Evolutionary conservation across 2,888 invertebrate species (phyloP), one percentile per base, ranked within the genome.

Genomic region (Eupithecia tripunctaria): DNA sequence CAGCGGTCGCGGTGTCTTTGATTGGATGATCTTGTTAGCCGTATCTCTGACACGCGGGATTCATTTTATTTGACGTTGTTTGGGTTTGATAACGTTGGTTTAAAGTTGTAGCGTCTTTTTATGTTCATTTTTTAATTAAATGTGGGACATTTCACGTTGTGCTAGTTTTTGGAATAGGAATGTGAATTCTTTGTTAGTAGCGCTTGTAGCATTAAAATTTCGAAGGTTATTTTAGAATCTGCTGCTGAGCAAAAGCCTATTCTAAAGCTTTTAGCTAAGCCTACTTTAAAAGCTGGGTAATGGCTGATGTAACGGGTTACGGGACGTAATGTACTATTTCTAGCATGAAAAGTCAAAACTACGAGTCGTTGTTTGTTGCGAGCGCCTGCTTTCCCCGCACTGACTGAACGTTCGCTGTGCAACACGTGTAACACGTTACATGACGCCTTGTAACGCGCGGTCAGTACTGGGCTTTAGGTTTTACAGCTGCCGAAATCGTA

Each of bases 1-100:
- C 56, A 63, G n/a, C 29, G 62, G 32, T 32, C 60, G 78, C 78
- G 78, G 76, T 67, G 59, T 56, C 73, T 80, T 79, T 78, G 79
- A 80, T 71, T 75, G 59, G 77, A 68, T 74, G 71, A 72, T 68
- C 79, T 80, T 75, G 76, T 80, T 80, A 80, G 78, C 74, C 72
- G 77, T 75, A 72, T 74, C 72, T 72, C 43, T 36, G 47, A 2
- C 21, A 68, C 41, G 47, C 15, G 41, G 62, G 47, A 71, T 67
- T 71, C 32, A 56, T 38, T 74, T 69, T 74, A 74, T 74, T 74
- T 74, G 71, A 74, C 67, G 66, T 69, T 71, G 68, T 69, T 74
- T 70, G 59, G 38, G 21, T 68, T 29, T 29, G 43, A 65, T 64
- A 71, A 60, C 12, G 62, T 32, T 14, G 56, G 56, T 21, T 56